phyloP scores from a whole-genome alignment of 2,797 vertebrate species.

The Gallinago nigripennis region DNA sequence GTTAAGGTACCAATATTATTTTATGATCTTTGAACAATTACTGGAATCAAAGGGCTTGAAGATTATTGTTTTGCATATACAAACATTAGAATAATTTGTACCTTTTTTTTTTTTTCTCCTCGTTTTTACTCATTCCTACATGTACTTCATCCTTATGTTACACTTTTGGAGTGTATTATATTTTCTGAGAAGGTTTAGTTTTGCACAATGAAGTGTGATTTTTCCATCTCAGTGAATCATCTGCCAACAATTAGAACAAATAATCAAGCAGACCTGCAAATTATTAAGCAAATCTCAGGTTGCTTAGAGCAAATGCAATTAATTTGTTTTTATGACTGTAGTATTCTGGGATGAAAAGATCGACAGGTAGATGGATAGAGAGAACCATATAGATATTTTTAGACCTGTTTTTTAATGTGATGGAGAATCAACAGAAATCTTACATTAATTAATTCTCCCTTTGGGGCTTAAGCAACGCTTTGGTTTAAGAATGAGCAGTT shows the following conservation, averaged over 20 bases:
- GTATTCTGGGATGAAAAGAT: not conserved
- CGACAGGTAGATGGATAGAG: not conserved
- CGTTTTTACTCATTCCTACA: not conserved
- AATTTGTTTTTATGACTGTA: not conserved
- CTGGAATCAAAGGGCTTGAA: not conserved
- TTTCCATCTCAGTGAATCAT: slow-evolving; percentile 13
- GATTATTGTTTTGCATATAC: not conserved
- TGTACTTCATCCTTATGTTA: not conserved
- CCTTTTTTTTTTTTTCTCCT: not conserved
- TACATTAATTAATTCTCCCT: not conserved
- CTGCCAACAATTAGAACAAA: slow-evolving; percentile 6
- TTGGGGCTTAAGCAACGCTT: not conserved
- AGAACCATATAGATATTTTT: not conserved
- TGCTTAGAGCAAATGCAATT: not conserved
- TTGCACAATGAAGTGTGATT: not conserved
- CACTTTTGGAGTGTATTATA: not conserved
- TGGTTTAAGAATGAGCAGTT: not conserved
- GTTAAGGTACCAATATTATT: not conserved
- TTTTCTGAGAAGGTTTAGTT: slow-evolving; percentile 2
- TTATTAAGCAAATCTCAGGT: not conserved
- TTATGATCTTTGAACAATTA: not conserved
- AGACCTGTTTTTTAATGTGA: not conserved
- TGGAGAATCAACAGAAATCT: not conserved
- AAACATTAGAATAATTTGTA: not conserved
- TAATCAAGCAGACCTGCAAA: not conserved